Base-by-base conservation (phyloP, 2,888 invertebrate species). In the Lasioglossum pauxillum region DNA sequence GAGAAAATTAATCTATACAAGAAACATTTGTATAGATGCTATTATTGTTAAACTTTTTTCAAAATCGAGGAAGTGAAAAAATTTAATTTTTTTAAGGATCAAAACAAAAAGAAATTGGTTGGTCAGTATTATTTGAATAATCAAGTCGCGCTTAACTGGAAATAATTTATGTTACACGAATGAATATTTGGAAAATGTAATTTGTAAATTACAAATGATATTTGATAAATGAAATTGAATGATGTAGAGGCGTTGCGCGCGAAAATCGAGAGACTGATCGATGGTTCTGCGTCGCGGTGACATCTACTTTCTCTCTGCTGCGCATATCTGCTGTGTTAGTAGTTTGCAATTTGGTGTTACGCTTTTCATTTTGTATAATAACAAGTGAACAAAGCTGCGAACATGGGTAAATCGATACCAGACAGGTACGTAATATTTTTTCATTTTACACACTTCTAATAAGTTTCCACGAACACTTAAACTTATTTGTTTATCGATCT, bases 331-430 rank as follows among this genome's bases (percentile, higher is more conserved):
- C 46, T 72, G 87, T 87, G 74, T 69, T 80, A 78, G 89, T 89
- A 85, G 80, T 89, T 82, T 90, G 85, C 84, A 88, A 85, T 79
- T 88, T 83, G 83, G 86, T 90, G 87, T 88, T 82, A 83, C 81
- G 83, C 74, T 74, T 88, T 75, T 84, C 57, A 77, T 89, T 89
- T 90, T 72, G 53, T 73, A 80, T 49, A 46, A 84, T 84, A 85
- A 85, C 88, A 74, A 60, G 46, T 85, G 85, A 88, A 82, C 46
- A 79, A 46, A 84, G n/a, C 23, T 60, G 74, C 57, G 72, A 92
- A 84, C 80, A 94, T 94, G 93, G 69, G 91, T 72, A 90, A 85
- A 84, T 89, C 88, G 8, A 88, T 94, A 75, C 94, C 94, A 3
- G 92, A 93, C 2, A 90, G 93, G 94, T 93, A 85, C 92, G 94